phyloP scores from a whole-genome alignment of 2,113 vertebrate genomes.

The Amia ocellicauda region DNA sequence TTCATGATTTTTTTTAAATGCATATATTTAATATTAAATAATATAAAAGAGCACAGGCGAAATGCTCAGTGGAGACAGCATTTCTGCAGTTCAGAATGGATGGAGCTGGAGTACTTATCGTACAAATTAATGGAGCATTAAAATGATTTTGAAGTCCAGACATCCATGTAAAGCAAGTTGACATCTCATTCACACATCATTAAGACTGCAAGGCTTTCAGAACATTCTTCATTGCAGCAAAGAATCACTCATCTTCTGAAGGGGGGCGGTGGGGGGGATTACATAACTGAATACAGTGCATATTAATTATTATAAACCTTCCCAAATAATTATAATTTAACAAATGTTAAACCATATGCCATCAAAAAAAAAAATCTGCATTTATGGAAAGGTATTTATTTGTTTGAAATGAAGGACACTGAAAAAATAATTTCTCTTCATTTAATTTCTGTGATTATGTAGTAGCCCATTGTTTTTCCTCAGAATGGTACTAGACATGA shows the following conservation, averaged over 20 bases:
- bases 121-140: neutral
- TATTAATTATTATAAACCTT: no score
- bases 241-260: neutral
- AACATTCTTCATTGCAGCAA: neutral
- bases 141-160: slow-evolving; percentile 2
- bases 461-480: no score
- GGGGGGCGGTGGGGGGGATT: neutral
- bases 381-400: no score
- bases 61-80: neutral
- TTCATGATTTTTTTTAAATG: no score
- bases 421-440: no score
- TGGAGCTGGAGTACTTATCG: neutral
- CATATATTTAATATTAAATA: no score
- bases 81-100: neutral
- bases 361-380: no score
- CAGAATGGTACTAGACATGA: no score
- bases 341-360: no score
- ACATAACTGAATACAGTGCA: neutral
- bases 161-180: neutral
- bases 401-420: no score
- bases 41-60: neutral
- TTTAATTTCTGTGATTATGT: no score
- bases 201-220: neutral
- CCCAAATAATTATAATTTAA: no score
- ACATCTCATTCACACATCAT: slow-evolving; percentile 2